phyloP scores from a whole-genome alignment of 2,113 vertebrate genomes.

The Myiopsitta monachus region DNA sequence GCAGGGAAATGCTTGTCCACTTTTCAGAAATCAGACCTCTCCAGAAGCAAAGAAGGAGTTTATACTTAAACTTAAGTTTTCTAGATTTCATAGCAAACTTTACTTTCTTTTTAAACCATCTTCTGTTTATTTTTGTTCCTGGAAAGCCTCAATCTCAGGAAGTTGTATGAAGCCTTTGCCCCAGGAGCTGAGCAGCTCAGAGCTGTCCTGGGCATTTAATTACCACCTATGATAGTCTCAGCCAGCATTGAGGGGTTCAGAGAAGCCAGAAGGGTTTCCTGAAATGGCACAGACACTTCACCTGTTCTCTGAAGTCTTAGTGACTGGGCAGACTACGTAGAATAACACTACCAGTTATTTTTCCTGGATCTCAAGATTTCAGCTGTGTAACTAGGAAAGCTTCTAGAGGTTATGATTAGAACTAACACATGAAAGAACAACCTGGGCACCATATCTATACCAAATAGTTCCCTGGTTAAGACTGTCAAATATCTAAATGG shows the following conservation, averaged over 20 bases:
- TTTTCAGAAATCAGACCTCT: background rate
- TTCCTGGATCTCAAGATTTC: background rate
- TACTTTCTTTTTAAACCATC: background rate
- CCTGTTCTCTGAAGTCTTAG: accelerated
- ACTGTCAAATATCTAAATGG: background rate
- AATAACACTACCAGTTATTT: background rate
- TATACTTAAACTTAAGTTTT: background rate
- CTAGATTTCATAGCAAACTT: background rate
- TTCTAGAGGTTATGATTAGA: background rate
- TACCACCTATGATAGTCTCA: background rate
- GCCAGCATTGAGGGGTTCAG: background rate
- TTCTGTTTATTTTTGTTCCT: background rate
- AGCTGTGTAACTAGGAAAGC: background rate
- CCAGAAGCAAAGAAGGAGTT: background rate
- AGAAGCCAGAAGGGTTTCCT: background rate
- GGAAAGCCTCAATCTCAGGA: background rate
- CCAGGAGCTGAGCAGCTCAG: background rate
- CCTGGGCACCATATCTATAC: background rate
- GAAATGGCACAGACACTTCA: background rate
- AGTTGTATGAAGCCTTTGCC: accelerated
- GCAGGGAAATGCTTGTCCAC: background rate
- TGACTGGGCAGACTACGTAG: accelerated
- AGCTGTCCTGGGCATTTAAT: background rate
- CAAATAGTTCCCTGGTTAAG: background rate
- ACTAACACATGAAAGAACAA: background rate